Conservation (phyloP, 2,797 vertebrate genomes). For the Sebastes paucispinis region DNA sequence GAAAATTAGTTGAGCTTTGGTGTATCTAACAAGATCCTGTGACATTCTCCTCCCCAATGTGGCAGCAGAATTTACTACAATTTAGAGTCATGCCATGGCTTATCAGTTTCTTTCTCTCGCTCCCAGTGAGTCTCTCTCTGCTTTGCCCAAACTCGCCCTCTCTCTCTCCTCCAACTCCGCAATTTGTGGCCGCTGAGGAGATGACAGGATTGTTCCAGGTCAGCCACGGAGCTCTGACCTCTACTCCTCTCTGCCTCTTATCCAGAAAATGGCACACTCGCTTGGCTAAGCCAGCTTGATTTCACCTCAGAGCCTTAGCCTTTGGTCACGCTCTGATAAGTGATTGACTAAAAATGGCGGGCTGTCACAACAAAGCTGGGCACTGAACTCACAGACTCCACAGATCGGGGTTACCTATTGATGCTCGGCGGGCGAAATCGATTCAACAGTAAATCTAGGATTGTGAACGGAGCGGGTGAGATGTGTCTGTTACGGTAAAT, state of each 20-base stretch:
- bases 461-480: background rate
- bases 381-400: constrained; percentile 24
- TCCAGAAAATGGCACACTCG: constrained; percentile 34
- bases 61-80: background rate
- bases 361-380: constrained; percentile 30
- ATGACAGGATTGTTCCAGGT: constrained; percentile 63
- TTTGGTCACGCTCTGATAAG: constrained; percentile 58
- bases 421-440: constrained; percentile 20
- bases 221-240: constrained; percentile 46
- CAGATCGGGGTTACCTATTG: constrained; percentile 31
- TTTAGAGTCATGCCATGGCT: background rate
- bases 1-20: constrained; percentile 5
- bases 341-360: constrained; percentile 48
- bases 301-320: constrained; percentile 48
- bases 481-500: background rate
- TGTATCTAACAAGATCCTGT: background rate
- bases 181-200: constrained; percentile 26
- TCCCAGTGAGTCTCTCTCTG: background rate
- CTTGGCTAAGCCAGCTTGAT: constrained; percentile 42
- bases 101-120: background rate
- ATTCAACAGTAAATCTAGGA: background rate
- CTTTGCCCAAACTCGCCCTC: background rate
- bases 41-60: background rate
- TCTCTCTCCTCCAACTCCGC: background rate
- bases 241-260: constrained; percentile 32